A percentile compares a stretch with the other conserved stretches of the same genome.
These are phyloP conservation scores for Melanotaenia nigrans DNA, from an alignment of 2,797 vertebrate species.

Conservation along the genomic window DNA sequence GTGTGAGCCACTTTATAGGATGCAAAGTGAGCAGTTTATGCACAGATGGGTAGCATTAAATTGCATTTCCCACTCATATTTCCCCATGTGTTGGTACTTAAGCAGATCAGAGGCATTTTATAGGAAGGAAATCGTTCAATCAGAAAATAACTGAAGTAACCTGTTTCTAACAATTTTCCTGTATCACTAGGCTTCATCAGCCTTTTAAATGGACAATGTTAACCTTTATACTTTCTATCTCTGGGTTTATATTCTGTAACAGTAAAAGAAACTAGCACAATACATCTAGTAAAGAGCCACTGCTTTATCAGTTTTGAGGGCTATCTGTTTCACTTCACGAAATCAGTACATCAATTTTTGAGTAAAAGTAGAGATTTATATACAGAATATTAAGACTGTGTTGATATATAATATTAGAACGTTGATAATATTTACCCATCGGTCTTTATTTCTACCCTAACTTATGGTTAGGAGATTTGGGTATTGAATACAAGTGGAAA, in stretches of 20 bases:
- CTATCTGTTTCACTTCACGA: neutral
- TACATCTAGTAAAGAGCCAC: neutral
- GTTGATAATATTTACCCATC: too few species aligned
- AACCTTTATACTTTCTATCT: neutral
- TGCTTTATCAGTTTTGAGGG: neutral
- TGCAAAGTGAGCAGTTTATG: conserved; percentile 53
- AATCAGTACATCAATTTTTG: neutral
- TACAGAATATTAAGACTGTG: too few species aligned
- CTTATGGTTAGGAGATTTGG: neutral
- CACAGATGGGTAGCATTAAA: conserved; percentile 62
- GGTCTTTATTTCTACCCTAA: too few species aligned
- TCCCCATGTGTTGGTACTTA: conserved; percentile 46
- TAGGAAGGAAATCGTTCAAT: conserved; percentile 26
- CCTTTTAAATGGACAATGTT: neutral
- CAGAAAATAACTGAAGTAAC: conserved; percentile 21
- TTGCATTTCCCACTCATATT: conserved; percentile 49
- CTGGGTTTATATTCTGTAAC: neutral
- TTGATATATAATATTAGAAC: too few species aligned
- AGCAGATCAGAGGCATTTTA: conserved; percentile 48
- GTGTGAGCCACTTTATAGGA: conserved; percentile 40
- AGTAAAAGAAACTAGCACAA: neutral
- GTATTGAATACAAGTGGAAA: neutral
- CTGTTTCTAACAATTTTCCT: conserved; percentile 19
- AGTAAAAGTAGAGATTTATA: neutral
- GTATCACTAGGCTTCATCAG: neutral